Base-by-base conservation (phyloP, 2,888 invertebrate species). In the Synanthedon vespiformis region DNA sequence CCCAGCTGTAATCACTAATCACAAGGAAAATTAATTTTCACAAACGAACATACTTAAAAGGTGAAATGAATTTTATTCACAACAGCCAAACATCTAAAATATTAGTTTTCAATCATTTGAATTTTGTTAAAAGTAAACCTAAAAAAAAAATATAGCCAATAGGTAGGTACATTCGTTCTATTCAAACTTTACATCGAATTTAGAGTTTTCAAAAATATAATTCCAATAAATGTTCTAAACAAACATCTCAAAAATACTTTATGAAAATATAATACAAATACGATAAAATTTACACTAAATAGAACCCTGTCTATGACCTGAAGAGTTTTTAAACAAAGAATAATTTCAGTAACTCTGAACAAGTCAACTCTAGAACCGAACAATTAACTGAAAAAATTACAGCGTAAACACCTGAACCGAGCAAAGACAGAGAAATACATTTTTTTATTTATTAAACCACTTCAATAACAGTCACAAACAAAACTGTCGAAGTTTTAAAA, bases 251-350 rank as follows among this genome's bases (percentile, higher is more conserved):
- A 87, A 87, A 86, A 87, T 85, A 85, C 79, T 64, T 85, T 86
- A 84, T 85, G 86, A 85, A 87, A 87, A 87, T 87, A 84, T 86
- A 86, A 86, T 85, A 84, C 82, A 80, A 81, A 87, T 83, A 84
- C 83, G 83, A 83, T 86, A 87, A 85, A 86, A 84, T 86, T 86
- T 86, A 86, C 83, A 86, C 86, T 87, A 85, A 86, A 86, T 86
- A 83, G 85, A 86, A 87, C 87, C 87, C 87, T 87, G 87, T 86
- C 85, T 86, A 86, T 86, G 87, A 87, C 87, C 87, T 87, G 87
- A 86, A 86, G 86, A 85, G 84, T 83, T 83, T 34, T 72, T 70
- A 77, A 80, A 71, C 65, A 77, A 85, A 77, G 62, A 61, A 62
- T 70, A 67, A 72, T 70, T 69, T 67, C 65, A 78, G 76, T 77